Evolutionary conservation across 2,113 vertebrate species (phyloP), one percentile per base, ranked within the genome.

Genomic region (Zosterops pallidus): DNA sequence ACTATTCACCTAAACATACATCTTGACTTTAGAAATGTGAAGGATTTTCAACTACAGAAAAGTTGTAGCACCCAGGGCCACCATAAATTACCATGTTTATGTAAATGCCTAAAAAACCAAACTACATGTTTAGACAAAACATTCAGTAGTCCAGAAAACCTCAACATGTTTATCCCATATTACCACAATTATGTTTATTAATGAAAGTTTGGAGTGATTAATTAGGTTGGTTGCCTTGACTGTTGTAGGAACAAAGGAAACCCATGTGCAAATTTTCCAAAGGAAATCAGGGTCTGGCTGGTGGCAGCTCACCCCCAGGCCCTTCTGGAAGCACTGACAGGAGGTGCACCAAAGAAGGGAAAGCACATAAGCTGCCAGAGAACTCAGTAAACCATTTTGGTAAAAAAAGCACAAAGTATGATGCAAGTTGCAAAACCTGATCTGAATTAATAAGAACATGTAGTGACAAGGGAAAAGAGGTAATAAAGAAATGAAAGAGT

Each of bases 401-500:
- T 52, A 28, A 91, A 82, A 89, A 67, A 83, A 52, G 3, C 55
- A 41, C 4, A 4, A 82, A 60, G 16, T 37, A 35, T 75, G 69
- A 87, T 0, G 10, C n/a, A 82, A 71, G 26, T 52, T 89, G 47
- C 33, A 84, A 93, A 91, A 91, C 71, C 63, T 79, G 82, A 80
- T 65, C 75, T 76, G 85, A 93, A 92, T 85, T 91, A 83, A 76
- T 15, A 85, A 72, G 79, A 90, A 85, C 18, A 33, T 1, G 3
- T 4, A 93, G 67, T 69, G 88, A 69, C 67, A 90, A 65, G 63
- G 75, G n/a, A 94, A 35, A 33, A 94, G 57, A 88, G 70, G 49
- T 94, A 93, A 95, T 93, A 90, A 57, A 93, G 88, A 95, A 96
- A 96, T 90, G 85, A 92, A 95, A 93, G 42, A 13, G 50, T 75